Percentiles rank a stretch among this genome's conserved stretches.
phyloP scores from a whole-genome alignment of 1,140 invertebrate species.

The Propsilocerus akamusi region DNA sequence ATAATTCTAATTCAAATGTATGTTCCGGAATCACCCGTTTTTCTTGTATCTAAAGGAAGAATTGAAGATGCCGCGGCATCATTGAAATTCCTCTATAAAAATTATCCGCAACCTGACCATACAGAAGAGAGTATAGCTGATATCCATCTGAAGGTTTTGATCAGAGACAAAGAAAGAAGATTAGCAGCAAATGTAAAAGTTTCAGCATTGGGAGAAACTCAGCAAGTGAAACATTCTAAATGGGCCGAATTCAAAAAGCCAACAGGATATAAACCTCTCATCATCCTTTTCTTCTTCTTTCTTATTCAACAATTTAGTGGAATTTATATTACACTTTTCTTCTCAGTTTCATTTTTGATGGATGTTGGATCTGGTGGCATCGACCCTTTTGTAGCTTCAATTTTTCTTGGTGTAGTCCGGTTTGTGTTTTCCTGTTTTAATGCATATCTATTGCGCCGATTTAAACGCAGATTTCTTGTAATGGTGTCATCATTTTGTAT shows the following conservation, averaged over 20 bases:
- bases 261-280: conserved; percentile 36
- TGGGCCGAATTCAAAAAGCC: conserved; percentile 27
- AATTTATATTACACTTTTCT: conserved; percentile 49
- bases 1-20: conserved; percentile 31
- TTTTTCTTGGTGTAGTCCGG: conserved; percentile 40
- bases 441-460: conserved; percentile 29
- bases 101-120: conserved; percentile 19
- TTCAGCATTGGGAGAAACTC: conserved; percentile 12
- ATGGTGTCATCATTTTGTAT: conserved; percentile 30
- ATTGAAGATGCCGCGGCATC: conserved; percentile 30
- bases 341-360: conserved; percentile 28
- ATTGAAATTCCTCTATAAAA: conserved; percentile 26
- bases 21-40: conserved; percentile 49
- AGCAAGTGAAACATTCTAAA: conserved; percentile 16
- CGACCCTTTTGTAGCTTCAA: conserved; percentile 31
- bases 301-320: conserved; percentile 40
- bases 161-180: conserved; percentile 25
- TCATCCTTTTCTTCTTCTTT: conserved; percentile 33
- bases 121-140: conserved; percentile 18
- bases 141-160: conserved; percentile 20
- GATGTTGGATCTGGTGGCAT: conserved; percentile 26
- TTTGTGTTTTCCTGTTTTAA: conserved; percentile 37
- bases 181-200: conserved; percentile 8
- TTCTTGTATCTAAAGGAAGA: conserved; percentile 34
- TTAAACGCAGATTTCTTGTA: conserved; percentile 28